Base-by-base conservation (phyloP, 2,797 vertebrate species). In the Adrianichthys oophorus region DNA sequence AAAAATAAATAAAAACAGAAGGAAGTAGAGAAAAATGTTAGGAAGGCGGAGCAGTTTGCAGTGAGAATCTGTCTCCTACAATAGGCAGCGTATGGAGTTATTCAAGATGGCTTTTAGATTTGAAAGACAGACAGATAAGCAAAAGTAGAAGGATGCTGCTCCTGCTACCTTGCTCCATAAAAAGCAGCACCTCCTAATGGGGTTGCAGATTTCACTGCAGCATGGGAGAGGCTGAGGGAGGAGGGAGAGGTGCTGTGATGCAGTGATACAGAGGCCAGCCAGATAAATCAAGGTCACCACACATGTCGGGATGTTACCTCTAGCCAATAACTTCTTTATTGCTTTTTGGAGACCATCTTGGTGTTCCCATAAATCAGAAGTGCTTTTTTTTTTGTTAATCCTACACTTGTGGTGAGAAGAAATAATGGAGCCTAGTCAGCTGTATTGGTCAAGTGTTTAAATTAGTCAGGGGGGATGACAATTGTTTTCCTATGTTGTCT, bases 251-350 rank as follows among this genome's bases (percentile, higher is more conserved):
- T 74, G 64, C 69, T 59, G 46, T 57, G 86, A 84, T 85, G 82
- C 72, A 80, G 80, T 59, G 77, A 85, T 80, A 85, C 81, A 72
- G 72, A 67, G 77, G 72, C 74, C 79, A 74, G 81, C 76, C 66
- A 76, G 83, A 90, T 85, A 89, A 87, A 90, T 87, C 86, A 90
- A 88, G 85, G 85, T 87, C 87, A 87, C 85, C 69, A 79, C 80
- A 76, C 62, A 50, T 85, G 83, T 86, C 80, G 65, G 77, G 79
- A 84, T 87, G 88, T 91, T 89, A 90, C 84, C 83, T 76, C 76
- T 40, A 82, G 84, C 82, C 83, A 89, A 92, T 90, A 90, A 88
- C 82, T 87, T 78, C 76, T 89, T 89, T 91, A 91, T 91, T 91
- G 90, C 90, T 88, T 92, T 85, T 87, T 51, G 7, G 70, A 87